Evolutionary conservation across 1,140 invertebrate genomes (phyloP).

Genomic region (Ephestia elutella): DNA sequence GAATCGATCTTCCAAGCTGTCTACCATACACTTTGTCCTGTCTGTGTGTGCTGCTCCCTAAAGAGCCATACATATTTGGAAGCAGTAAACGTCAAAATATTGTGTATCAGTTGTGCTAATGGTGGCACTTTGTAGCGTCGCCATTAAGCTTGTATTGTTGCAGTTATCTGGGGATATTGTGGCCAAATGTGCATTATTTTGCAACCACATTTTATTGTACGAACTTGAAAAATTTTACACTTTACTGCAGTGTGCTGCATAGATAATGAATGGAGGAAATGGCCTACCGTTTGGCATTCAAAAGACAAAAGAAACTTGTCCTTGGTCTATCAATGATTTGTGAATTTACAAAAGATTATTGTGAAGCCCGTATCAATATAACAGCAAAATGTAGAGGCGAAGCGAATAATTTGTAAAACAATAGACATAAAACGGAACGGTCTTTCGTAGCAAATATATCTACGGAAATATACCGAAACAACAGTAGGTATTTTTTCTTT

Average conservation of each 20-base stretch:
- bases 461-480: neutral
- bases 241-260: neutral
- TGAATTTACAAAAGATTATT: too few relatives aligned
- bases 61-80: slow-evolving; percentile 60
- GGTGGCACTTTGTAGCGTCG: slow-evolving; percentile 48
- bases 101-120: slow-evolving; percentile 68
- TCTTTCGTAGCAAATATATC: neutral
- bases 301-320: neutral
- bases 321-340: neutral
- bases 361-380: too few relatives aligned
- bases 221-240: neutral
- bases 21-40: slow-evolving; percentile 47
- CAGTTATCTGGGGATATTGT: slow-evolving; percentile 44
- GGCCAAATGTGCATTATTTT: slow-evolving; percentile 54
- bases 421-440: too few relatives aligned
- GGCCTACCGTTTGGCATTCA: neutral
- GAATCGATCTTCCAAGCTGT: slow-evolving; percentile 63
- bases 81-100: slow-evolving; percentile 67
- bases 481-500: too few relatives aligned
- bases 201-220: neutral
- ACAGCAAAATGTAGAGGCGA: too few relatives aligned
- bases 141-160: slow-evolving; percentile 64
- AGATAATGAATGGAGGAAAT: neutral
- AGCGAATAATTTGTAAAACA: too few relatives aligned
- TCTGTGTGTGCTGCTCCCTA: slow-evolving; percentile 44